phyloP scores from a whole-genome alignment of 1,140 invertebrate species.

The Acromyrmex echinatior region DNA sequence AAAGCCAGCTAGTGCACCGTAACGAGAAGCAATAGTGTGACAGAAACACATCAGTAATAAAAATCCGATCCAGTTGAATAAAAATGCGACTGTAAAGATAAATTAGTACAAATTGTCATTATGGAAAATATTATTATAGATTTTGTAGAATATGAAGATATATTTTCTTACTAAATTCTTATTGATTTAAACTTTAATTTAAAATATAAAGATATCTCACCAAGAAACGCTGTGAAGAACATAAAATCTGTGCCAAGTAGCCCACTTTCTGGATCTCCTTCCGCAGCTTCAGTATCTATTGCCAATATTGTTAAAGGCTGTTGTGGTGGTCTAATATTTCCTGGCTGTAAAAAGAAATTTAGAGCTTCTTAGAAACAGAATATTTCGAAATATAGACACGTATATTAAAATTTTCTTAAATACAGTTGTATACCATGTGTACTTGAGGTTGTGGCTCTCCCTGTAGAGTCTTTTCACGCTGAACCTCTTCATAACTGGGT shows the following conservation, averaged over 20 bases:
- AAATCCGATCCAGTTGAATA: slow-evolving; percentile 98
- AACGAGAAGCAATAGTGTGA: slow-evolving; percentile 96
- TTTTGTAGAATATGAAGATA: neutral
- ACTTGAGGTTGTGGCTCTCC: slow-evolving; percentile 88
- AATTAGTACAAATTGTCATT: slow-evolving; percentile 37
- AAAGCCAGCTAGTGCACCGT: slow-evolving; percentile 96
- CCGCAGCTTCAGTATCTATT: slow-evolving; percentile 90
- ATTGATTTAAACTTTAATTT: too few relatives aligned
- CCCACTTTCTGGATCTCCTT: slow-evolving; percentile 91
- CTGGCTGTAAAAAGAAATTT: slow-evolving; percentile 81
- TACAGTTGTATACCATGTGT: slow-evolving; percentile 78
- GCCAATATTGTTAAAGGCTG: slow-evolving; percentile 91
- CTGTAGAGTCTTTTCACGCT: slow-evolving; percentile 93
- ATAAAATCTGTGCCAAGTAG: slow-evolving; percentile 95
- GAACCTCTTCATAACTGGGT: slow-evolving; percentile 96
- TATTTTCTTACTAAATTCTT: too few relatives aligned
- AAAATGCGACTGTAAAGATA: slow-evolving; percentile 90
- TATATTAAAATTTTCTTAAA: neutral
- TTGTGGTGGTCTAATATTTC: slow-evolving; percentile 86
- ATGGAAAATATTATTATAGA: slow-evolving; percentile 12
- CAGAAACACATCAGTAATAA: slow-evolving; percentile 96
- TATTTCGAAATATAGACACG: neutral
- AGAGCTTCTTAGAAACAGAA: neutral
- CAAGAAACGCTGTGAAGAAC: slow-evolving; percentile 95
- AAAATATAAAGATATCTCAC: slow-evolving; percentile 85